Evolutionary conservation across 2,113 vertebrate species (phyloP), one percentile per base, ranked within the genome.

Genomic region (Orycteropus afer): DNA sequence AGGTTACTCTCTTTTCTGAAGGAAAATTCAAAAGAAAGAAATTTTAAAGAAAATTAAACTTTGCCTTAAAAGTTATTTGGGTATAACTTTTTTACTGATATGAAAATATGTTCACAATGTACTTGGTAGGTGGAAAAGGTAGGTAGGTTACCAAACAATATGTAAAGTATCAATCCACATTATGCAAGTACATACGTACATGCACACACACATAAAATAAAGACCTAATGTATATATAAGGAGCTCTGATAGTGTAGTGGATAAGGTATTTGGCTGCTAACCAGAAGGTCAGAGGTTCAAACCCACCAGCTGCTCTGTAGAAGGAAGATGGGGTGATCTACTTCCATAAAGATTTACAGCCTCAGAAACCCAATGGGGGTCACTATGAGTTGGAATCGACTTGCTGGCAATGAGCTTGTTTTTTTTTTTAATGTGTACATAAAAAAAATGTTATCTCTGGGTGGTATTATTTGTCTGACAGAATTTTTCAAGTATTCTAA

Each of bases 401-500:
- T n/a, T n/a, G n/a, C n/a, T n/a, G n/a, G n/a, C n/a, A n/a, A n/a
- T n/a, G n/a, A n/a, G n/a, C n/a, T n/a, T n/a, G n/a, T n/a, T n/a
- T n/a, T n/a, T n/a, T n/a, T n/a, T n/a, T n/a, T n/a, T n/a, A n/a
- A n/a, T n/a, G n/a, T n/a, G n/a, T n/a, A n/a, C n/a, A n/a, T n/a
- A n/a, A 89, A 8, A n/a, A 74, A 86, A 87, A 65, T 40, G 61
- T 65, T 29, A 61, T 10, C 65, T n/a, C 65, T 67, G 34, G 15
- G 29, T 37, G 5, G 14, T 88, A 57, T 34, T 53, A 85, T 17
- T 77, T 67, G 55, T 14, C 17, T 51, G 13, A 37, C 65, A 34
- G 34, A 84, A 81, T 51, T 87, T 73, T 76, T 45, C 49, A 94
- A 81, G 93, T 89, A 88, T 78, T 93, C 74, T 74, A 63, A 7